Base-by-base conservation (phyloP, 2,888 invertebrate species). In the Baccha elongata region DNA sequence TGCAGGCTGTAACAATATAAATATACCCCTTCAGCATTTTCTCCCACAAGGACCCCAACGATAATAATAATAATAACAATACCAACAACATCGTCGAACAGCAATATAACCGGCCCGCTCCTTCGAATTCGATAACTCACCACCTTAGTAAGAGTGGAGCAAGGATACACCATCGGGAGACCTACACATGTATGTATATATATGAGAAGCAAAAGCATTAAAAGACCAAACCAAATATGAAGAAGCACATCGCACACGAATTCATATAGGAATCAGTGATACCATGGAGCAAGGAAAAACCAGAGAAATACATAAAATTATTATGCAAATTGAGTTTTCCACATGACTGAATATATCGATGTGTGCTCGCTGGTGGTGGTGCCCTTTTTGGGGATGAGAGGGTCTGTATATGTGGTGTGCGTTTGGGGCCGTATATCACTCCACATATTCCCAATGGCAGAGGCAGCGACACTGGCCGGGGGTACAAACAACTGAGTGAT, bases 301-400 rank as follows among this genome's bases (percentile, higher is more conserved):
- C 62, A 75, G 32, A 52, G 55, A 76, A 76, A 76, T 71, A 76
- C 75, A 83, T 62, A 88, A 88, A 88, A 89, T 89, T 89, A 89
- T 89, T 88, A 89, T 89, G 89, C 88, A 89, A 89, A 89, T 89
- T 89, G 89, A 87, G 89, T 89, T 89, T 89, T 88, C 87, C 88
- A 87, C 88, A 89, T 89, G 88, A 89, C 86, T 88, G 88, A 87
- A 55, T 44, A 68, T 42, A 68, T 83, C 83, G 78, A 83, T 83
- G 71, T 64, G 21, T 42, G 23, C 3, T 46, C 13, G 44, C 17
- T 65, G 58, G 23, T 23, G 50, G 32, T 37, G 15, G 29, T 64
- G 35, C 53, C 64, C 44, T 52, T 60, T 60, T 60, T 60, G 60
- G 44, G 44, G n/a, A n/a, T 44, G 29, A 44, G 42, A 19, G 29